Base-by-base conservation (phyloP, 2,113 vertebrate species). In the Stigmatopora argus region DNA sequence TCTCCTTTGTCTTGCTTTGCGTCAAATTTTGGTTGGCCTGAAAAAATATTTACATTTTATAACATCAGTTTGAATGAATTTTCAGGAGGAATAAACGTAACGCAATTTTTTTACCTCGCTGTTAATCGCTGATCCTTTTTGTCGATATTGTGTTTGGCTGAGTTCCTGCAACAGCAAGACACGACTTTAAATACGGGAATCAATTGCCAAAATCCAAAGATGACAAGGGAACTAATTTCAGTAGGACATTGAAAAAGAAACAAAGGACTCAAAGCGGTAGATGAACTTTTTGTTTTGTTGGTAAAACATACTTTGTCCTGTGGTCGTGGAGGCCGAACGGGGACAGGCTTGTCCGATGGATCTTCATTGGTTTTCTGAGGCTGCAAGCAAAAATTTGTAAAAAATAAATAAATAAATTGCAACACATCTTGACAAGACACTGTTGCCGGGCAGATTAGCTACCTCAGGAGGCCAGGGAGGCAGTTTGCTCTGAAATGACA, bases 391-490 rank as follows among this genome's bases (percentile, higher is more conserved):
- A 11, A 41, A 5, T 17, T 10, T 15, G 5, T 34, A 41, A 21
- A 49, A 15, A 57, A 65, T 23, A 7, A 18, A 12, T n/a, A n/a
- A n/a, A n/a, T n/a, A n/a, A n/a, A 6, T 7, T 18, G 23, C 46
- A 18, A 49, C 1, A 4, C 31, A 38, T 6, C 7, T 17, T 0
- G 11, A 14, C 1, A 62, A 53, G 38, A 65, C 31, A 53, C 12
- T 21, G 45, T 44, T 23, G 9, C 17, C 3, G 13, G 47, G 8
- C 0, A 21, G 31, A 2, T 45, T 38, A 41, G 26, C 3, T 78
- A 86, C 83, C 79, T 86, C 69, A 18, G 61, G 0, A 13, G 77
- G 70, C 38, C 79, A 83, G 18, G 75, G 78, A 51, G 69, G 9
- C 66, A 71, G 69, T 66, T 71, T 76, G 1, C 51, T 57, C 86